These are phyloP conservation scores for Caenorhabditis inopinata DNA, from an alignment of 1,140 invertebrate genomes.

Conservation along the genomic window DNA sequence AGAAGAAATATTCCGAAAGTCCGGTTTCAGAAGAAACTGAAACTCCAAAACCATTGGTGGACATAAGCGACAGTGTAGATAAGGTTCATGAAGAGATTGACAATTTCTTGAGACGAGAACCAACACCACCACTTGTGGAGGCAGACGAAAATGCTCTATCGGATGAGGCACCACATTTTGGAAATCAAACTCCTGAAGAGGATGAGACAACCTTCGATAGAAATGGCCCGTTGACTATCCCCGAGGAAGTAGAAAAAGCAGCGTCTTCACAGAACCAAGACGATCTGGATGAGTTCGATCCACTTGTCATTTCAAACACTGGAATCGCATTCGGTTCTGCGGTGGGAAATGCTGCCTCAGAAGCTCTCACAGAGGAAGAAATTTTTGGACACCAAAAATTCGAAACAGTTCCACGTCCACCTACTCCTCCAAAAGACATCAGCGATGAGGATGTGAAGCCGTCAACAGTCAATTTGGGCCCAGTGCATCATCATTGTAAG, in stretches of 20 bases:
- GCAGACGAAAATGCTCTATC: background rate
- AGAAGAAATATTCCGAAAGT: background rate
- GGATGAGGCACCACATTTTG: slow-evolving; percentile 36
- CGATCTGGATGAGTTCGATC: slow-evolving; percentile 6
- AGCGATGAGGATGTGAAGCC: slow-evolving; percentile 52
- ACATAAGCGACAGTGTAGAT: background rate
- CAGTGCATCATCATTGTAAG: slow-evolving; percentile 39
- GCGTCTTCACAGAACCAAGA: background rate
- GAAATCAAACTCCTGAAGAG: slow-evolving; percentile 37
- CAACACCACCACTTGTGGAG: slow-evolving; percentile 23
- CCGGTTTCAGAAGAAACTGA: background rate
- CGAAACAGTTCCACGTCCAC: slow-evolving; percentile 48
- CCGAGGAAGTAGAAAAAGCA: slow-evolving; percentile 27
- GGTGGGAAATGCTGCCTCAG: background rate
- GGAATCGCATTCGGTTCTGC: slow-evolving; percentile 1
- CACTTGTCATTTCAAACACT: background rate
- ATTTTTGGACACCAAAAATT: slow-evolving; percentile 35
- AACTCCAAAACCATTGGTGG: background rate
- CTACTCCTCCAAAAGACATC: slow-evolving; percentile 53
- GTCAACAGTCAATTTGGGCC: slow-evolving; percentile 46
- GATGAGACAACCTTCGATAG: slow-evolving; percentile 38
- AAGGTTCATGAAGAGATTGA: slow-evolving; percentile 31
- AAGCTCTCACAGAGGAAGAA: background rate
- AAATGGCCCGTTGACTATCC: slow-evolving; percentile 44
- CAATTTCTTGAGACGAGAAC: slow-evolving; percentile 5